Base-by-base conservation (phyloP, 2,888 invertebrate genomes). In the Sminthurides aquaticus region DNA sequence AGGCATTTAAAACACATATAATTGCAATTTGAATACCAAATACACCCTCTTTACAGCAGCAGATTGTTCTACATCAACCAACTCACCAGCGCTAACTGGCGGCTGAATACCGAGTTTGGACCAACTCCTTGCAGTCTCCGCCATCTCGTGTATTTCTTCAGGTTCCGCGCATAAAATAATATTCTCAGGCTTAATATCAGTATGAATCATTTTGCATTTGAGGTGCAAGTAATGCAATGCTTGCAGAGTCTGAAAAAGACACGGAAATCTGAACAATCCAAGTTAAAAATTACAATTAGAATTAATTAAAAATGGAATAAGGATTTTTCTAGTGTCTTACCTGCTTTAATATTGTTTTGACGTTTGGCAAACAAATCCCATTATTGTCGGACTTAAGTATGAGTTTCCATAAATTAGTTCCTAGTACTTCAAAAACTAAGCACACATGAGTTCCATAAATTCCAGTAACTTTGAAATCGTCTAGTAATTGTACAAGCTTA, bases 391-490 rank as follows among this genome's bases (percentile, higher is more conserved):
- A 88, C 76, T 88, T 84, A 66, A 88, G 87, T 73, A 91, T 89
- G 74, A 91, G 80, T 78, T 90, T 89, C 74, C 91, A 83, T 70
- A 91, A 81, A 78, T 89, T 90, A 79, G 87, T 86, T 64, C 90
- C 91, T 75, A 91, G 82, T 49, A 90, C 88, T 81, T 91, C 88
- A 78, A 90, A 88, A 57, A 88, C 88, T 82, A 90, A 85, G 78
- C 88, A 89, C 65, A 88, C 86, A 80, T 90, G 90, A 60, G 85
- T 84, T 57, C 90, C 90, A 79, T 90, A 89, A n/a, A 87, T 84
- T 60, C 90, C 90, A 62, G 83, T 83, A 70, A 90, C 86, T 75
- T 86, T 86, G 77, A 91, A 91, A 77, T 88, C 87, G 78, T 90
- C 90, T 65, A 90, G 80, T 73, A 91, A 81, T 76, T 88, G 86